Evolutionary conservation across 2,113 vertebrate genomes (phyloP), one percentile per base, ranked within the genome.

Genomic region (Seriola dumerili): DNA sequence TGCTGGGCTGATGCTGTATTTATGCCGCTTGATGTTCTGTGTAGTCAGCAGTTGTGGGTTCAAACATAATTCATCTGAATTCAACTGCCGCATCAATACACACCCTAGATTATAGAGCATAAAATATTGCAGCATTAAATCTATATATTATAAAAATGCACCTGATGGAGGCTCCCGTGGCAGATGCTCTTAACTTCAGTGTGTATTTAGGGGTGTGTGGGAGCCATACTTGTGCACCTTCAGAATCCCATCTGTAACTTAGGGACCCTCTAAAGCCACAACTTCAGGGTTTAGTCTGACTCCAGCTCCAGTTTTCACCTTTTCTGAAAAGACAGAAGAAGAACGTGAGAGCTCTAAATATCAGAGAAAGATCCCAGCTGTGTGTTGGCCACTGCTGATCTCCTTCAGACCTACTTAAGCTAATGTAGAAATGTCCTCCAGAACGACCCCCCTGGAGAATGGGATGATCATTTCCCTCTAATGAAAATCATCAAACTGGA

Each of bases 41-140:
- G 74, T 36, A 72, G 84, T 78, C 84, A 85, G 78, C 85, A 75
- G 29, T 81, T 46, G 67, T 72, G 70, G 62, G 16, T 76, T 79
- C 58, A 64, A 25, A 69, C 44, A 57, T 88, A 80, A 80, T 63
- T 85, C 54, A 81, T 62, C 16, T 72, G 58, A 86, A 80, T 80
- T 67, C 76, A 86, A 65, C 44, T 65, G 32, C 76, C 12, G 55
- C 78, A 62, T 79, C 54, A 52, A 63, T 36, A 52, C 21, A 71
- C 65, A 52, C 52, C 10, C 38, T 14, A n/a, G 16, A 70, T 64
- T 5, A 65, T 48, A 62, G n/a, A 25, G 21, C 54, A 67, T 70
- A 17, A 83, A 80, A 71, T 78, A 81, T 25, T 64, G 54, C 65
- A 66, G 76, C 34, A 69, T 62, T 80, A 55, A 68, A 80, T 74